Percentiles rank a stretch among this genome's conserved stretches.
phyloP scores from a whole-genome alignment of 2,888 invertebrate species.

The Drosophila maculinotata region DNA sequence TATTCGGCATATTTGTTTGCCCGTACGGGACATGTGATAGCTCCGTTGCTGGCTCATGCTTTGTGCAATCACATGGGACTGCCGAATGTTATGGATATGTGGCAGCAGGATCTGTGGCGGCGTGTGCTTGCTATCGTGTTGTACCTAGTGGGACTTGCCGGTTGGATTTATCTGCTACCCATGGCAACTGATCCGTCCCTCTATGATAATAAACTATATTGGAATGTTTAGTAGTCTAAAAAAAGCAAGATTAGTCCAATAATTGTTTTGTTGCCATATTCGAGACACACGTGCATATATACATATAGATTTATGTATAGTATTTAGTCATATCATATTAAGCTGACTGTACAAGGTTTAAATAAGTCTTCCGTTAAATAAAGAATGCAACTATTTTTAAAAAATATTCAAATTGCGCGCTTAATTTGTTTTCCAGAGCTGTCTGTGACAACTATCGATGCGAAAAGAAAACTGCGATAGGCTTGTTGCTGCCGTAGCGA shows the following conservation, averaged over 20 bases:
- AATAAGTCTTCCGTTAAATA: conserved; percentile 59
- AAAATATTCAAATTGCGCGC: neutral
- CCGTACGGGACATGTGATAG: conserved; percentile 95
- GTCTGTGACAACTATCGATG: conserved; percentile 25
- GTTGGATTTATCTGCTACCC: conserved; percentile 91
- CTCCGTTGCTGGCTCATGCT: conserved; percentile 95
- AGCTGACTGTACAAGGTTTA: conserved; percentile 36
- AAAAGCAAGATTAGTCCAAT: neutral
- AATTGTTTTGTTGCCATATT: conserved; percentile 59
- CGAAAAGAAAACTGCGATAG: neutral
- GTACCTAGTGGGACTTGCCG: conserved; percentile 90
- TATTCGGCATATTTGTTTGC: conserved; percentile 97
- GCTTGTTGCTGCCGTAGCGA: conserved; percentile 18
- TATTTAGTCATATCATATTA: conserved; percentile 47
- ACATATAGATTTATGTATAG: conserved; percentile 30
- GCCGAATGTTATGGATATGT: conserved; percentile 92
- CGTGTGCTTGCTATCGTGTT: conserved; percentile 88
- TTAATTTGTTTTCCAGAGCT: conserved; percentile 3
- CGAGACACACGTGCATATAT: conserved; percentile 11
- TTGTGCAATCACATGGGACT: conserved; percentile 99
- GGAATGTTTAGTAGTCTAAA: conserved; percentile 76
- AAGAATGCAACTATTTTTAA: conserved; percentile 23
- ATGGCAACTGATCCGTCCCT: conserved; percentile 90
- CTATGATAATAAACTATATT: conserved; percentile 88
- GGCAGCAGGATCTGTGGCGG: conserved; percentile 86